Evolutionary conservation across 2,888 invertebrate species (phyloP).

Genomic region (Agapetus fuscipes): DNA sequence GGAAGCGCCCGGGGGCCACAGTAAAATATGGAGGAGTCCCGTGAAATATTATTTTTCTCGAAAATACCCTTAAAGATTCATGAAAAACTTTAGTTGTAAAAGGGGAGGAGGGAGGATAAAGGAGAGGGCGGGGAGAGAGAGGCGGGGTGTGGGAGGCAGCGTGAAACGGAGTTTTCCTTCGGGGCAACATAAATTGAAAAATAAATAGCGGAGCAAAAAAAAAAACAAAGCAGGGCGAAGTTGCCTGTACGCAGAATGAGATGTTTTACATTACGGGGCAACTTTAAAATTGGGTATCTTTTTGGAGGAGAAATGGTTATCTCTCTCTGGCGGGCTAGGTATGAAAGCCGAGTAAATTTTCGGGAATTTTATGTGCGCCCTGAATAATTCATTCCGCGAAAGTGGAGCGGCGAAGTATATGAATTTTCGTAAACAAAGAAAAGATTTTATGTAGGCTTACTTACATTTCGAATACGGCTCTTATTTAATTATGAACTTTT

Average conservation of each 20-base stretch:
- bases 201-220: constrained; percentile 13
- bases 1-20: too few species aligned
- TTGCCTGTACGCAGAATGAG: neutral
- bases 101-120: neutral
- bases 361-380: neutral
- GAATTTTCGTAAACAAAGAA: too few species aligned
- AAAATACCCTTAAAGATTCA: neutral
- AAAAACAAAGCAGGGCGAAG: neutral
- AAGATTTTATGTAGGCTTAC: too few species aligned
- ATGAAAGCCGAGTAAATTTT: neutral
- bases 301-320: neutral
- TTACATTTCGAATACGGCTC: too few species aligned
- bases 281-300: neutral
- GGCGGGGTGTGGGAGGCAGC: neutral
- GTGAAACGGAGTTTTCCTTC: constrained; percentile 1
- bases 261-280: neutral
- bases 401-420: too few species aligned
- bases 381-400: too few species aligned
- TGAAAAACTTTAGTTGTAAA: neutral
- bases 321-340: neutral
- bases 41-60: too few species aligned
- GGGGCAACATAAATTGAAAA: constrained; percentile 17
- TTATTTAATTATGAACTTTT: too few species aligned
- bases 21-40: too few species aligned
- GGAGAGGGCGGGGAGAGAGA: neutral